Evolutionary conservation across 2,888 invertebrate species (phyloP), one percentile per base, ranked within the genome.

Genomic region (Apodemia duryi): DNA sequence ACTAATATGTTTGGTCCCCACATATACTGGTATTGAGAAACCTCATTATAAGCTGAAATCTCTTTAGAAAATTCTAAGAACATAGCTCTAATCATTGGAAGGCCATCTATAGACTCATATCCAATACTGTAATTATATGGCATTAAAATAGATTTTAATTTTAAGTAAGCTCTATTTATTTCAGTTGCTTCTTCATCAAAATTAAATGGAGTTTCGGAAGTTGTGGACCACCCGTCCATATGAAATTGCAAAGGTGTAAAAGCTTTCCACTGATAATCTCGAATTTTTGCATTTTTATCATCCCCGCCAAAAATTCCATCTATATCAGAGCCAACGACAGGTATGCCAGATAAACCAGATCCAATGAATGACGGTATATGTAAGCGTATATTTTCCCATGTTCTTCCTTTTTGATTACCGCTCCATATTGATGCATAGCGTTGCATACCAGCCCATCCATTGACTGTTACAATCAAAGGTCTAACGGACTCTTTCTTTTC

Each of bases 381-480:
- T 68, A 91, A 91, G 43, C 90, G 78, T 70, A 91, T 91, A 69
- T 90, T 89, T 74, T 90, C 91, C 91, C 91, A 91, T 52, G 84
- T 72, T 10, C 91, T 91, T n/a, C 91, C 91, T 29, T 71, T 73
- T 76, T 91, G 91, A 67, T 91, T 90, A n/a, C 91, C 91, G 68
- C 81, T 89, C 91, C 91, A 91, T 71, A 91, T 82, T 0, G 84
- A 87, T 2, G 91, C 78, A 70, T 84, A 79, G 70, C 91, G 82
- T 69, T 91, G 91, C 11, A 88, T 88, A 1, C 89, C 91, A 46
- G 89, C 91, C 91, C 91, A 91, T 6, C 91, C 91, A 64, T 91
- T 88, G 0, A 91, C 90, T 81, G 84, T 90, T 69, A 91, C 83
- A 9, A 89, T 85, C 75, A 90, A 75, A 10, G 84, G 82, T 68